Evolutionary conservation across 2,797 vertebrate genomes (phyloP).

Genomic region (Trematomus bernacchii): DNA sequence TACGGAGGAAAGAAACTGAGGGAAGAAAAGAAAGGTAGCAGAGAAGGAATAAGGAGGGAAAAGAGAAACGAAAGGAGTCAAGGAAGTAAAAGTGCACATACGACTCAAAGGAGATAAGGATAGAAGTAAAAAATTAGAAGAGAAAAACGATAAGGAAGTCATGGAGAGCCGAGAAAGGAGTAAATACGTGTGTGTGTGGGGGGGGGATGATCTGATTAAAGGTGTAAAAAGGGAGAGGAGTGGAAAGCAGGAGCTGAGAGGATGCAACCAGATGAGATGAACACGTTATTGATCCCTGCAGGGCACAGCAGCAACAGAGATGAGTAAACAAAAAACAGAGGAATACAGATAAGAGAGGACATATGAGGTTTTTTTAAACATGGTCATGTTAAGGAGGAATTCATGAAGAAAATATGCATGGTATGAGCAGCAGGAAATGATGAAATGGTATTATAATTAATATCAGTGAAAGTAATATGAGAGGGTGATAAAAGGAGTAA

Average conservation of each 20-base stretch:
- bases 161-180: neutral
- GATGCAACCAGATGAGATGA: constrained; percentile 47
- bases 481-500: neutral
- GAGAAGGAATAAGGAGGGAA: neutral
- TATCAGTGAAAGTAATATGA: constrained; percentile 13
- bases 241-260: constrained; percentile 27
- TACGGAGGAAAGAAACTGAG: constrained; percentile 21
- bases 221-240: constrained; percentile 35
- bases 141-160: constrained; percentile 6
- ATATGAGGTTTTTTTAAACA: constrained; percentile 7
- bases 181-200: constrained; percentile 11
- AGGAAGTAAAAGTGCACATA: neutral
- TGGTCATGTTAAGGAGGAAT: neutral
- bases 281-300: constrained; percentile 51
- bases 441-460: constrained; percentile 35
- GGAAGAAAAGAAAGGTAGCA: constrained; percentile 11
- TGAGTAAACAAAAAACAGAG: constrained; percentile 7
- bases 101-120: neutral
- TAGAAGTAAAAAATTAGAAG: neutral
- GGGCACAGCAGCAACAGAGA: constrained; percentile 31
- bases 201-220: constrained; percentile 46
- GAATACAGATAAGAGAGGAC: constrained; percentile 28
- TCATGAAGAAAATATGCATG: constrained; percentile 28
- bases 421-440: constrained; percentile 1
- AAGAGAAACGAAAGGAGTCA: neutral